These are phyloP conservation scores for Cantharis flavilabris DNA, from an alignment of 2,888 invertebrate species.

Conservation along the genomic window DNA sequence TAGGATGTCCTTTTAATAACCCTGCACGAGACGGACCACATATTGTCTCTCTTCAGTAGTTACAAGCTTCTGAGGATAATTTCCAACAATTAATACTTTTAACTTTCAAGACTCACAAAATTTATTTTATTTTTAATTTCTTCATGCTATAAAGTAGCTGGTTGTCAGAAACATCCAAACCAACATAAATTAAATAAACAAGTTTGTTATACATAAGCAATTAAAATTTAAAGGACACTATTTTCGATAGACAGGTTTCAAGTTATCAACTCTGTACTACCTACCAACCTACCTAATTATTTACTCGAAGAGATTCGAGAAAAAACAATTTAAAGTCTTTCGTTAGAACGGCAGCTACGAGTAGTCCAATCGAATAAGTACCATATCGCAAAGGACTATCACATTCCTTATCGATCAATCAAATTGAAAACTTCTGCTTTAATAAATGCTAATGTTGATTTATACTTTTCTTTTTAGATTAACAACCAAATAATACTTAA, in stretches of 20 bases:
- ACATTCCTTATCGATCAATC: neutral
- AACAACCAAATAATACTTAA: neutral
- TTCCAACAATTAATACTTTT: neutral
- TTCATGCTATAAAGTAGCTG: neutral
- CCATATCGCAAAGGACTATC: neutral
- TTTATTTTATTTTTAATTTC: neutral
- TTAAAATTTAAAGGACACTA: neutral
- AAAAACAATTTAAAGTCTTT: neutral
- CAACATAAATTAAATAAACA: neutral
- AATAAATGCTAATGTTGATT: neutral
- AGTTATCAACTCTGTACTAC: neutral
- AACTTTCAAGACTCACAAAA: neutral
- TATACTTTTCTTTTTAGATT: neutral
- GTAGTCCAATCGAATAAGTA: neutral
- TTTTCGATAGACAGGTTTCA: neutral
- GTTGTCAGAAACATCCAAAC: neutral
- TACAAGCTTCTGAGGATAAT: conserved; percentile 13
- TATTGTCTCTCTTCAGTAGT: neutral
- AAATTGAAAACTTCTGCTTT: neutral
- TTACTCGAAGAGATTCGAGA: neutral
- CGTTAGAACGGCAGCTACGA: neutral
- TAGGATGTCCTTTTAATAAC: conserved; percentile 12
- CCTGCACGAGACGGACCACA: conserved; percentile 12
- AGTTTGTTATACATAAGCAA: neutral
- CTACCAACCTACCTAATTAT: neutral